phyloP scores from a whole-genome alignment of 2,113 vertebrate species.

The Fregetta grallaria region DNA sequence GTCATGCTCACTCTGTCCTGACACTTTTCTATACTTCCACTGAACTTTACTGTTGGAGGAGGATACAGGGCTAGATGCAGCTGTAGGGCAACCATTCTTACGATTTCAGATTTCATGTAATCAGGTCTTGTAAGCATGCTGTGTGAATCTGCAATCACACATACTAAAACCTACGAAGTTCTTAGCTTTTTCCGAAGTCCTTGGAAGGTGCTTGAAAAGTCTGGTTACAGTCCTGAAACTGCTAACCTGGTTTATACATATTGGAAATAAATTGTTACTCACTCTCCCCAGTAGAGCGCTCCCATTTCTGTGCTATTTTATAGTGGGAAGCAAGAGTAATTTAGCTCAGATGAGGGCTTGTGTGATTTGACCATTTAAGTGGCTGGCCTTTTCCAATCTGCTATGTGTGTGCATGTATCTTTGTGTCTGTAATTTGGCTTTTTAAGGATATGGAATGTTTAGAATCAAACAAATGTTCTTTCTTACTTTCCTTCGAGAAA shows the following conservation, averaged over 20 bases:
- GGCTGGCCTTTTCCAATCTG: neutral
- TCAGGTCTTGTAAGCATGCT: neutral
- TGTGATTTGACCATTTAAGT: neutral
- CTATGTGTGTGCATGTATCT: neutral
- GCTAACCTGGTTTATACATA: neutral
- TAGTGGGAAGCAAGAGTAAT: neutral
- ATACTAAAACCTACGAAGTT: neutral
- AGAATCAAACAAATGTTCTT: neutral
- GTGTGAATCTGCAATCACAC: neutral
- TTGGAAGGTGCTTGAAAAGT: neutral
- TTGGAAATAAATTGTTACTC: neutral
- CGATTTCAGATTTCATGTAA: neutral
- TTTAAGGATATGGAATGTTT: neutral
- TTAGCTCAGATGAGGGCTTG: neutral
- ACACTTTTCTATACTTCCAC: neutral
- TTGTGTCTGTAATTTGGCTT: neutral
- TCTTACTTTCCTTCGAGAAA: neutral
- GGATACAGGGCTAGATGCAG: neutral
- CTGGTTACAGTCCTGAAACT: neutral
- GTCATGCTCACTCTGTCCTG: neutral
- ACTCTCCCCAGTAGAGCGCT: fast-evolving
- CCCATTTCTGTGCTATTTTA: neutral
- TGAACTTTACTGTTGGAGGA: neutral
- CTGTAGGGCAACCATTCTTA: neutral
- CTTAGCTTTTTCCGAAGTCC: neutral